Evolutionary conservation across 2,113 vertebrate species (phyloP), one percentile per base, ranked within the genome.

Genomic region (Synchiropus splendidus): DNA sequence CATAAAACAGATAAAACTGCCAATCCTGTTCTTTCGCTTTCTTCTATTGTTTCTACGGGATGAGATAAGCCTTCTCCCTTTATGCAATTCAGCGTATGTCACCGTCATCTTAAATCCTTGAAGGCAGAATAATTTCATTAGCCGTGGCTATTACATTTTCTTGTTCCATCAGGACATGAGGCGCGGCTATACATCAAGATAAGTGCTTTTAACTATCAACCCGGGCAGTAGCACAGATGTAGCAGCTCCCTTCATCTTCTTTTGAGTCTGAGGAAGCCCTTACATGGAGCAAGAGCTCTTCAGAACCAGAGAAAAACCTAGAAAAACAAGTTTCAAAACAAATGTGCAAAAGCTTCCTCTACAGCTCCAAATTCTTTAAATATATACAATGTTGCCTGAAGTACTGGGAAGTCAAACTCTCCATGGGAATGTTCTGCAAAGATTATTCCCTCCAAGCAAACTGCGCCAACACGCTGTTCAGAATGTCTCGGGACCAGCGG

Each of bases 71-170:
- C 12, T 37, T 64, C 42, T 48, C 27, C 9, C 33, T 72, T 67
- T 36, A 60, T 68, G 42, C 61, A 51, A 58, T 75, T 70, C 48
- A 52, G 45, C 56, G 51, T 49, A 58, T 64, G 74, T 70, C 72
- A 42, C 55, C 11, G 49, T 60, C 58, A 38, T 64, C 46, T 40
- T 37, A 50, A 60, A 16, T 50, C 72, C 59, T 72, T 67, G 58
- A 54, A 67, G 54, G 57, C 51, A 62, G 49, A 58, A 75, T 73
- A 68, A 78, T 75, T 73, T 77, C 61, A 78, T 80, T 80, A 77
- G 58, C 16, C 27, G 46, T 40, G 59, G 58, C 61, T 51, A 67
- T 73, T 72, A 64, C 43, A 70, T 76, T 71, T 65, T 62, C 60
- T 36, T 58, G 39, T 47, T 44, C 71, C 60, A 72, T 58, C 45